Evolutionary conservation across 2,888 invertebrate species (phyloP).

Genomic region (Rhodophaea formosa): DNA sequence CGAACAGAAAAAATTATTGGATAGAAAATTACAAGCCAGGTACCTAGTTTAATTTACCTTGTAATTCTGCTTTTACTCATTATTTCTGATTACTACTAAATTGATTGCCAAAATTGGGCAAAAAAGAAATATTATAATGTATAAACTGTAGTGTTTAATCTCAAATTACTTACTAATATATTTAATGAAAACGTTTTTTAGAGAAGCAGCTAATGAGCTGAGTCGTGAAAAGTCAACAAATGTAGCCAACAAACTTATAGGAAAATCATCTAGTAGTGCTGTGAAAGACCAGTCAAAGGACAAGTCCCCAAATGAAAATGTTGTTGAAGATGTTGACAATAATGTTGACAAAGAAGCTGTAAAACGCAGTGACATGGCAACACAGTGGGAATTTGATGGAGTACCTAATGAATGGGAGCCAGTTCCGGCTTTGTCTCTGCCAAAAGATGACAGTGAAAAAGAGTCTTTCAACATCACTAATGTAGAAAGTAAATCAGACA

Average conservation of each 20-base stretch:
- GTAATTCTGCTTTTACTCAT: too few species aligned
- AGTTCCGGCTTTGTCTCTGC: slow-evolving; percentile 51
- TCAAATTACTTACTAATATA: too few species aligned
- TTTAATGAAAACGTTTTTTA: too few species aligned
- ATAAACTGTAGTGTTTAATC: too few species aligned
- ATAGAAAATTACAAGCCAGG: slow-evolving; percentile 71
- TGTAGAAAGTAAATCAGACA: slow-evolving; percentile 45
- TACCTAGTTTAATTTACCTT: slow-evolving; percentile 27
- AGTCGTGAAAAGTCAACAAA: slow-evolving; percentile 61
- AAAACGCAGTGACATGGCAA: slow-evolving; percentile 58
- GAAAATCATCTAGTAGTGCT: slow-evolving; percentile 37
- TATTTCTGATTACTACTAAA: too few species aligned
- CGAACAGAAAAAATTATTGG: slow-evolving; percentile 61
- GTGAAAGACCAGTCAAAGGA: slow-evolving; percentile 29
- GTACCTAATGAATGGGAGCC: slow-evolving; percentile 57
- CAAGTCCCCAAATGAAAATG: slow-evolving; percentile 8
- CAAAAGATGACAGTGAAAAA: slow-evolving; percentile 52
- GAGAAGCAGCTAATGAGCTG: slow-evolving; percentile 67
- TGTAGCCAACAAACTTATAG: slow-evolving; percentile 42
- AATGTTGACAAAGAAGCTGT: slow-evolving; percentile 31
- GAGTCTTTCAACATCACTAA: slow-evolving; percentile 39
- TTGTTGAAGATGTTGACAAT: slow-evolving; percentile 27
- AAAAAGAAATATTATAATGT: too few species aligned
- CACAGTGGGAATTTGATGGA: slow-evolving; percentile 61
- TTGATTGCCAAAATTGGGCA: too few species aligned